These are phyloP conservation scores for Iselma pallidipennis DNA, from an alignment of 2,888 invertebrate genomes.

Conservation along the genomic window DNA sequence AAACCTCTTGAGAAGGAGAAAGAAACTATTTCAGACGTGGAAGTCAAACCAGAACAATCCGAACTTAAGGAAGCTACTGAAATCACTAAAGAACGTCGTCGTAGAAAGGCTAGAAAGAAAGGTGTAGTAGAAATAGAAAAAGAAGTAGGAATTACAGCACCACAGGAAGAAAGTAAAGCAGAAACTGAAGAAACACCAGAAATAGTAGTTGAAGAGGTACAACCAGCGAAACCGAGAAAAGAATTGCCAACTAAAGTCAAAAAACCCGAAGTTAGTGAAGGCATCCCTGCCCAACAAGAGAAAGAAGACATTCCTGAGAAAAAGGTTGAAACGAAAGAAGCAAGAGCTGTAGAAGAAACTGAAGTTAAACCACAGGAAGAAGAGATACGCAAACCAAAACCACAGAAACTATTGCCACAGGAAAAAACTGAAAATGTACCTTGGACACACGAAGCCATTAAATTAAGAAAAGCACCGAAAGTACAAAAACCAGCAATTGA, in stretches of 20 bases:
- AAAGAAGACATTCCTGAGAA: neutral
- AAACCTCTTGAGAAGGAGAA: slow-evolving; percentile 50
- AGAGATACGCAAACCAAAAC: neutral
- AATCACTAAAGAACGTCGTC: neutral
- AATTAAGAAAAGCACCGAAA: slow-evolving; percentile 54
- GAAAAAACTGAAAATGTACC: slow-evolving; percentile 37
- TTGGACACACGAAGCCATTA: slow-evolving; percentile 65
- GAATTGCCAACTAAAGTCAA: neutral
- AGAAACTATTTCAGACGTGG: slow-evolving; percentile 36
- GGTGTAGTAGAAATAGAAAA: neutral
- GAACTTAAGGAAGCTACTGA: slow-evolving; percentile 23
- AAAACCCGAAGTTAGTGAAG: neutral
- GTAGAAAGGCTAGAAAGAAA: neutral
- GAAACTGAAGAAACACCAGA: neutral
- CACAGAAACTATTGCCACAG: neutral
- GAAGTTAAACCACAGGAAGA: neutral
- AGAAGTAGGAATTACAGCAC: neutral
- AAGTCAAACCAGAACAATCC: slow-evolving; percentile 34
- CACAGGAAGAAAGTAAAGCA: neutral
- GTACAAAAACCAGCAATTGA: slow-evolving; percentile 31
- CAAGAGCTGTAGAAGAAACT: neutral
- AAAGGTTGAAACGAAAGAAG: neutral
- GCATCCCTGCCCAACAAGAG: neutral
- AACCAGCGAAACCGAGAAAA: neutral
- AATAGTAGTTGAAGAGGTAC: neutral